These are phyloP conservation scores for Melieria omissa DNA, from an alignment of 2,888 invertebrate species.

Conservation along the genomic window DNA sequence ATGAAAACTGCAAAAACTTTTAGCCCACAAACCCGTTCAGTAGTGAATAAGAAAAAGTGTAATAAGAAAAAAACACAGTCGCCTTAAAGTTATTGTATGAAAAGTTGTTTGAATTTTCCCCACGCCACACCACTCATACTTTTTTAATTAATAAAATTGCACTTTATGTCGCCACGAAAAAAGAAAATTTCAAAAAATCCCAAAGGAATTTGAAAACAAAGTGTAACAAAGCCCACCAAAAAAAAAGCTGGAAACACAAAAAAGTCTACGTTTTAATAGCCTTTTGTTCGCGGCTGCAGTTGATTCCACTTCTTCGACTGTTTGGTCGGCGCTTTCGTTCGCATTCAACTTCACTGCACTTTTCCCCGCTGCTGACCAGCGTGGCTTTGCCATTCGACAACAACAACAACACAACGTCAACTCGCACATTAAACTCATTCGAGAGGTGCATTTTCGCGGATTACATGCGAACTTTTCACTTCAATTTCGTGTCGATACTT, in stretches of 20 bases:
- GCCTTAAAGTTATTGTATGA: background rate
- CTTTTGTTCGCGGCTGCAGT: slow-evolving; percentile 1
- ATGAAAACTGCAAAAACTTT: too few relatives aligned
- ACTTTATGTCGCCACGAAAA: slow-evolving; percentile 12
- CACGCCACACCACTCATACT: background rate
- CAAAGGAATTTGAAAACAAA: slow-evolving; percentile 1
- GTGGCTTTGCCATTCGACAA: background rate
- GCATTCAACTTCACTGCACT: background rate
- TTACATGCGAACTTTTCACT: slow-evolving; percentile 30
- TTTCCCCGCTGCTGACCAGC: background rate
- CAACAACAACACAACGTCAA: background rate
- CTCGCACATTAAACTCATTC: background rate
- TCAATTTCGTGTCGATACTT: slow-evolving; percentile 28
- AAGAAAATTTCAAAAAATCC: slow-evolving; percentile 1
- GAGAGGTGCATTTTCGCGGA: slow-evolving; percentile 7
- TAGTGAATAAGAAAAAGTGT: background rate
- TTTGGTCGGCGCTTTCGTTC: background rate
- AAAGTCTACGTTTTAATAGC: background rate
- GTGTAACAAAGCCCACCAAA: background rate
- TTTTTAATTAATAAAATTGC: slow-evolving; percentile 23
- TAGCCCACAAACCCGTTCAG: too few relatives aligned
- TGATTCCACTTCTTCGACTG: slow-evolving; percentile 2
- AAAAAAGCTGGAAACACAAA: too few relatives aligned
- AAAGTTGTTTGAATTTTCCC: background rate
- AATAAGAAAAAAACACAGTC: background rate